Evolutionary conservation across 2,113 vertebrate genomes (phyloP).

Genomic region (Candoia aspera): DNA sequence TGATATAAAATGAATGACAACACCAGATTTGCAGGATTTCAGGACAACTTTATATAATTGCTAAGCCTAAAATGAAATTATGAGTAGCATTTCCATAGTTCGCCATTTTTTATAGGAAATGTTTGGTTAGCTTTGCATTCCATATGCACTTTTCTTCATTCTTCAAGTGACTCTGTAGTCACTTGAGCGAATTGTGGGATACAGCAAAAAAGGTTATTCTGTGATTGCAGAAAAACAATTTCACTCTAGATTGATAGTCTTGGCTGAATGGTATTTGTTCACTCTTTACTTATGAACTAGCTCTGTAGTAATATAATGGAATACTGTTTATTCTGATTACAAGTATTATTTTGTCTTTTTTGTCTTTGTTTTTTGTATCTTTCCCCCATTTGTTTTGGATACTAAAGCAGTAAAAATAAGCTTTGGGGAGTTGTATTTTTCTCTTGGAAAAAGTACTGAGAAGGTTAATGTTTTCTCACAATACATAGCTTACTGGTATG

Average conservation of each 20-base stretch:
- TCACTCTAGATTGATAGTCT: neutral
- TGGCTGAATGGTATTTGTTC: neutral
- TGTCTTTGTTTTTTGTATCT: neutral
- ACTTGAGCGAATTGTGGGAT: neutral
- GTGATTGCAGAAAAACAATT: neutral
- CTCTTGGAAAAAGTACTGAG: neutral
- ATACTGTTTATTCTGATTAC: neutral
- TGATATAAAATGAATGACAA: neutral
- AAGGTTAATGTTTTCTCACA: slow-evolving; percentile 1
- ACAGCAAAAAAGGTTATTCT: neutral
- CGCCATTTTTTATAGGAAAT: neutral
- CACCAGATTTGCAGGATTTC: neutral
- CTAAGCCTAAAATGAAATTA: neutral
- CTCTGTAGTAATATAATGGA: neutral
- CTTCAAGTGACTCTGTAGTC: neutral
- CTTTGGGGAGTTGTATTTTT: neutral
- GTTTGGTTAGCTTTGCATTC: neutral
- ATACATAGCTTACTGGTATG: neutral
- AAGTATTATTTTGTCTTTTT: neutral
- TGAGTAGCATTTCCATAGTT: neutral
- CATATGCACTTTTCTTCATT: neutral
- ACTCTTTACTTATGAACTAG: neutral
- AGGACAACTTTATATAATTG: neutral
- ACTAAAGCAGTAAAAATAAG: neutral
- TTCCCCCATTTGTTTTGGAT: neutral